Percentiles rank a stretch among this genome's conserved stretches.
Conservation (phyloP, 2,797 vertebrate species). For the Todus mexicanus region DNA sequence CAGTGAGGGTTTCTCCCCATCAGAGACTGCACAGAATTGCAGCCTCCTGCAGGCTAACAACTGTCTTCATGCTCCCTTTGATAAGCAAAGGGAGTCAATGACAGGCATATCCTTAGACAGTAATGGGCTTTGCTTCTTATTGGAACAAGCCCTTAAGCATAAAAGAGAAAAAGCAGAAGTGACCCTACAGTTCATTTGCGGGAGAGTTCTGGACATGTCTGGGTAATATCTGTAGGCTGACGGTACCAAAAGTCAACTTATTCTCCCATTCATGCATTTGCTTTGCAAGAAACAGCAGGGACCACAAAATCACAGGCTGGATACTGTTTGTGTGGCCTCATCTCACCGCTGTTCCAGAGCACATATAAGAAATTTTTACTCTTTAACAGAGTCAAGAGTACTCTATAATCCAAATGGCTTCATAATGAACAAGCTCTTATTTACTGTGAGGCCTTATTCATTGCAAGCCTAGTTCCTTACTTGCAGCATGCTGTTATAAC, state of each 20-base stretch:
- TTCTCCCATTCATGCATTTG: not conserved
- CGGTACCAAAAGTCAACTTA: not conserved
- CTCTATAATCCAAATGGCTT: conserved; percentile 44
- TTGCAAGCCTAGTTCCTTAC: not conserved
- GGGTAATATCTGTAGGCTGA: not conserved
- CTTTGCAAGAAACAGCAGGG: not conserved
- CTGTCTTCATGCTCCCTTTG: not conserved
- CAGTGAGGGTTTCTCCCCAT: not conserved
- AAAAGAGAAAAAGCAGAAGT: not conserved
- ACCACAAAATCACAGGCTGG: not conserved
- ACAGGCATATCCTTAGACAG: not conserved
- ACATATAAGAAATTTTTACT: conserved; percentile 8
- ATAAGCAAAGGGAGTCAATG: not conserved
- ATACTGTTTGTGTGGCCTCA: conserved; percentile 17
- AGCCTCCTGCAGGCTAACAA: not conserved
- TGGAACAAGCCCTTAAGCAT: not conserved
- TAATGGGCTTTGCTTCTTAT: not conserved
- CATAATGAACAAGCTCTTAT: conserved; percentile 30
- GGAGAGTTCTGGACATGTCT: not conserved
- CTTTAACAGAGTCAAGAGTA: conserved; percentile 17
- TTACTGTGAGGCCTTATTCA: conserved; percentile 46
- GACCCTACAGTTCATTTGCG: not conserved
- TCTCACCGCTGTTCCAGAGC: not conserved
- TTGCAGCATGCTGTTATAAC: not conserved
- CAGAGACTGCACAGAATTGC: not conserved